phyloP scores from a whole-genome alignment of 2,797 vertebrate genomes.

The Neosilurus mollespiculum region DNA sequence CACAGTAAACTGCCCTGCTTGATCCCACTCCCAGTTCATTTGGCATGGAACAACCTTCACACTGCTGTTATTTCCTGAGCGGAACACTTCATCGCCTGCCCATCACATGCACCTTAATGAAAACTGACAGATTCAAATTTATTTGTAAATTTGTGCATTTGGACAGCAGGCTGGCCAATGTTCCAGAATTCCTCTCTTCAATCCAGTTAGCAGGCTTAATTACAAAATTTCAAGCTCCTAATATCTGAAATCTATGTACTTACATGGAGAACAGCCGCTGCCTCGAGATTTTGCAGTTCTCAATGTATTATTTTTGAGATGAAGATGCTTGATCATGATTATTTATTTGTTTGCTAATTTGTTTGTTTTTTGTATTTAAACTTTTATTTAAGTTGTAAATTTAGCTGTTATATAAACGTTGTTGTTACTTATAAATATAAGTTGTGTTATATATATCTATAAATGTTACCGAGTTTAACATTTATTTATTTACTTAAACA shows the following conservation, averaged over 20 bases:
- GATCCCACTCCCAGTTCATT: conserved; percentile 53
- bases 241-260: conserved; percentile 55
- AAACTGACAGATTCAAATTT: conserved; percentile 62
- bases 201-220: conserved; percentile 60
- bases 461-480: too few relatives aligned
- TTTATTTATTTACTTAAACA: too few relatives aligned
- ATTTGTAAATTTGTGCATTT: conserved; percentile 59
- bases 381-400: background rate
- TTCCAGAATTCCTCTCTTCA: conserved; percentile 60
- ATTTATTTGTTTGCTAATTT: too few relatives aligned
- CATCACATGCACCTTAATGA: conserved; percentile 55
- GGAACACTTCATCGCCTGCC: conserved; percentile 38
- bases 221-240: conserved; percentile 56
- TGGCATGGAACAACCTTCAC: conserved; percentile 52
- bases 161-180: conserved; percentile 48
- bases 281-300: background rate
- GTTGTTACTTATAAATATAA: too few relatives aligned
- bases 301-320: background rate
- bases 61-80: conserved; percentile 48
- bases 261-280: conserved; percentile 35
- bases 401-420: background rate
- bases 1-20: conserved; percentile 41
- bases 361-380: background rate
- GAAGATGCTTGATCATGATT: background rate
- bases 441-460: too few relatives aligned